Percentiles rank a stretch among this genome's conserved stretches.
Evolutionary conservation across 2,888 invertebrate genomes (phyloP).

Genomic region (Drosophila fulvimacula): DNA sequence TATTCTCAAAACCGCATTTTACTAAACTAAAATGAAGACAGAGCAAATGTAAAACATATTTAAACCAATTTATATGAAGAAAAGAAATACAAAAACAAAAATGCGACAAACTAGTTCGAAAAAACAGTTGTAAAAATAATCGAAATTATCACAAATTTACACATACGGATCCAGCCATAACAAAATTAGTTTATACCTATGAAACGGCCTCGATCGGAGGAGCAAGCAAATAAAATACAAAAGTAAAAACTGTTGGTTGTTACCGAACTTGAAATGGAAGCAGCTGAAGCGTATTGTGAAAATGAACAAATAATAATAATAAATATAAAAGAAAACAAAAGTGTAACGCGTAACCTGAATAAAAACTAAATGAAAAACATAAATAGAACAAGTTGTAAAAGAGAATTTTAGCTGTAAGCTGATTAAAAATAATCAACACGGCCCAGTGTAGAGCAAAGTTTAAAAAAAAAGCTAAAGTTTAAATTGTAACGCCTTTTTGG

Average conservation of each 20-base stretch:
- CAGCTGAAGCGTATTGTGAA: conserved; percentile 54
- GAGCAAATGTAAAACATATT: conserved; percentile 30
- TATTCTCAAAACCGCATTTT: conserved; percentile 77
- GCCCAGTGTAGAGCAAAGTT: conserved; percentile 33
- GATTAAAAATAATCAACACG: conserved; percentile 47
- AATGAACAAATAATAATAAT: conserved; percentile 28
- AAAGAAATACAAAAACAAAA: not conserved
- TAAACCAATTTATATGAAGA: conserved; percentile 10
- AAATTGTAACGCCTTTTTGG: conserved; percentile 33
- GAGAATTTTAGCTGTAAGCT: conserved; percentile 61
- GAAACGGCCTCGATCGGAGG: conserved; percentile 46
- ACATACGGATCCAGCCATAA: conserved; percentile 58
- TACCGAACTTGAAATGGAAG: conserved; percentile 45
- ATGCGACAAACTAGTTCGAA: conserved; percentile 35
- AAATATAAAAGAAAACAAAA: conserved; percentile 50
- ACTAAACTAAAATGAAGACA: conserved; percentile 58
- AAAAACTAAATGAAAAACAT: conserved; percentile 49
- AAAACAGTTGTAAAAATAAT: conserved; percentile 25
- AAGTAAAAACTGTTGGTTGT: conserved; percentile 53
- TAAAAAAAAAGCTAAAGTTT: conserved; percentile 7
- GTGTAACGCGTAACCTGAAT: conserved; percentile 70
- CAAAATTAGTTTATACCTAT: conserved; percentile 42
- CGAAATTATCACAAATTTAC: conserved; percentile 30
- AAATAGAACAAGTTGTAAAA: conserved; percentile 38
- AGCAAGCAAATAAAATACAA: conserved; percentile 55